Base-by-base conservation (phyloP, 2,888 invertebrate species). In the Hipparchia semele region DNA sequence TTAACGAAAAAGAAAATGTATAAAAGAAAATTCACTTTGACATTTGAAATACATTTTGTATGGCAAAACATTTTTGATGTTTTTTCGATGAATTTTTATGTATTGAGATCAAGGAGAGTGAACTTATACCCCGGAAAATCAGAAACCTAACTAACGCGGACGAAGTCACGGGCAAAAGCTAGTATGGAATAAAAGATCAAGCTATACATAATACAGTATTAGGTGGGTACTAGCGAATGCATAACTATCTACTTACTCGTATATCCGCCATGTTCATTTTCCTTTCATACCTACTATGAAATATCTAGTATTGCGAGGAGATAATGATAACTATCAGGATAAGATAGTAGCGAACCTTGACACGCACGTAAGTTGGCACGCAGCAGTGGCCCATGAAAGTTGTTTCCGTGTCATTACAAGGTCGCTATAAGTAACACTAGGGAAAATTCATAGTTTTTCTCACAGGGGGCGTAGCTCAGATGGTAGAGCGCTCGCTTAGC, bases 401-500 rank as follows among this genome's bases (percentile, higher is more conserved):
- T 78, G 79, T 73, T 73, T 72, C 67, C 68, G 65, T 59, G 59
- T 74, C 13, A n/a, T 0, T 71, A 67, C 68, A 75, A 73, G 71
- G 72, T 69, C 66, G 45, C 12, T 64, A 13, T 39, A n/a, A 65
- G 3, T 9, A 62, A 9, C 46, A 0, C 12, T 23, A 67, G 9
- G 2, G 7, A 10, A 76, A 73, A 68, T 77, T 77, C 46, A 6
- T 0, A 0, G 0, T 0, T 0, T 0, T 10, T 0, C 0, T 0
- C 7, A 73, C 4, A 49, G 93, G 91, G 92, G 94, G 91, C 92
- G 94, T 93, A 93, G 93, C 92, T 93, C 94, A 94, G 93, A 94
- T 92, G 94, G 93, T 93, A 93, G 93, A 93, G 93, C 92, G 93
- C 93, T 93, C 93, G 92, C 94, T 94, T 92, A 94, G 92, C 93